These are phyloP conservation scores for Nibea coibor DNA, from an alignment of 2,113 vertebrate species.

Conservation along the genomic window DNA sequence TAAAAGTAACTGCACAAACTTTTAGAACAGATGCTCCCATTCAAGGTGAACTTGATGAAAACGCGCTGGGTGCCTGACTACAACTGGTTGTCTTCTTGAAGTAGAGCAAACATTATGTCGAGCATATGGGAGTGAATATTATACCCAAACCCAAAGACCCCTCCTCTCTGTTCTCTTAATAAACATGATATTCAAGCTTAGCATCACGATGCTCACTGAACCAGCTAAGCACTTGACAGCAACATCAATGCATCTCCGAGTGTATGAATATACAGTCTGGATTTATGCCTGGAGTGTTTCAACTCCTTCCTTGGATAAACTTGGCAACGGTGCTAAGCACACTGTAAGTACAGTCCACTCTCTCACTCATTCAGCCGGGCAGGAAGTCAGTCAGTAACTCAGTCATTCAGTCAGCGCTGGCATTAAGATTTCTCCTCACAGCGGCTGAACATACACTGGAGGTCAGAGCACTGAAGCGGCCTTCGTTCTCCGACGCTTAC, in stretches of 20 bases:
- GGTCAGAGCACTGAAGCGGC: conserved; percentile 20
- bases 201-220: conserved; percentile 59
- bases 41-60: conserved; percentile 49
- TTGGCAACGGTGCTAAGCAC: conserved; percentile 35
- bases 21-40: conserved; percentile 33
- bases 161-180: conserved; percentile 41
- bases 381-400: conserved; percentile 43
- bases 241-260: conserved; percentile 58
- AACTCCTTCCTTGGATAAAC: conserved; percentile 47
- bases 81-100: conserved; percentile 7
- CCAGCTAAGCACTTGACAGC: conserved; percentile 59
- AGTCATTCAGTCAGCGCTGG: conserved; percentile 18
- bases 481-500: conserved; percentile 12
- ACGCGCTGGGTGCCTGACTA: not conserved
- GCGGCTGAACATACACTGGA: conserved; percentile 21
- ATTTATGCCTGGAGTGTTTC: conserved; percentile 48
- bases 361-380: conserved; percentile 27
- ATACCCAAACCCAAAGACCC: conserved; percentile 9
- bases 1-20: conserved; percentile 14
- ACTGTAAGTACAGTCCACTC: conserved; percentile 40
- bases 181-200: conserved; percentile 63
- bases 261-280: conserved; percentile 57
- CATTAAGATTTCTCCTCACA: conserved; percentile 44
- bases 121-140: conserved; percentile 49
- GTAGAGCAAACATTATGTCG: conserved; percentile 23